A percentile compares a stretch with the other conserved stretches of the same genome.
Evolutionary conservation across 2,888 invertebrate genomes (phyloP).

Genomic region (Auanema sp.): DNA sequence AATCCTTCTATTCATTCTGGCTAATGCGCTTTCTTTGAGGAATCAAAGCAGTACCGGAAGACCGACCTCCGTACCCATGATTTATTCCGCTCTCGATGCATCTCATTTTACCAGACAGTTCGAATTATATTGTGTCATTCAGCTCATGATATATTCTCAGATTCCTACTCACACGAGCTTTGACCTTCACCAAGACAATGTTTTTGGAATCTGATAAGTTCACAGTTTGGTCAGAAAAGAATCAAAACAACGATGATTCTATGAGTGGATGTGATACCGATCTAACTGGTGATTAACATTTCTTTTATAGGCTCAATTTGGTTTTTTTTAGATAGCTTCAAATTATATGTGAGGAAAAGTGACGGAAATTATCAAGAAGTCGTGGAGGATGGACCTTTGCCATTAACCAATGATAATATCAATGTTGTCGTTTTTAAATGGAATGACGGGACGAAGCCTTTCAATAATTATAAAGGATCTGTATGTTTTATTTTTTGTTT

Average conservation of each 20-base stretch:
- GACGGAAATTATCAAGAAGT: neutral
- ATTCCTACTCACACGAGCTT: neutral
- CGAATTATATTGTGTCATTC: neutral
- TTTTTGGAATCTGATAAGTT: too few relatives aligned
- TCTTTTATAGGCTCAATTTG: neutral
- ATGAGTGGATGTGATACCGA: neutral
- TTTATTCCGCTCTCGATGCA: constrained; percentile 21
- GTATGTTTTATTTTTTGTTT: constrained; percentile 12
- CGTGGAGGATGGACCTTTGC: neutral
- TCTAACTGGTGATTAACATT: neutral
- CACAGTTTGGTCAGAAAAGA: neutral
- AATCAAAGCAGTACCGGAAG: constrained; percentile 23
- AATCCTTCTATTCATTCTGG: neutral
- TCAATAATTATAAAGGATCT: constrained; percentile 35
- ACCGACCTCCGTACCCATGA: constrained; percentile 25
- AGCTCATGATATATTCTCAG: neutral
- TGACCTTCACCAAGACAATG: too few relatives aligned
- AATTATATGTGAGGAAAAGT: neutral
- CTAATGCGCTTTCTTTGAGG: constrained; percentile 15
- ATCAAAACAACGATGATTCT: neutral
- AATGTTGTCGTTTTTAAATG: neutral
- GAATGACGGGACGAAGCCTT: constrained; percentile 13
- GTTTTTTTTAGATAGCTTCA: neutral
- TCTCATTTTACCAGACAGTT: constrained; percentile 16
- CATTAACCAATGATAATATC: neutral